Base-by-base conservation (phyloP, 1,140 invertebrate genomes). In the Akabosia matsudoensis region DNA sequence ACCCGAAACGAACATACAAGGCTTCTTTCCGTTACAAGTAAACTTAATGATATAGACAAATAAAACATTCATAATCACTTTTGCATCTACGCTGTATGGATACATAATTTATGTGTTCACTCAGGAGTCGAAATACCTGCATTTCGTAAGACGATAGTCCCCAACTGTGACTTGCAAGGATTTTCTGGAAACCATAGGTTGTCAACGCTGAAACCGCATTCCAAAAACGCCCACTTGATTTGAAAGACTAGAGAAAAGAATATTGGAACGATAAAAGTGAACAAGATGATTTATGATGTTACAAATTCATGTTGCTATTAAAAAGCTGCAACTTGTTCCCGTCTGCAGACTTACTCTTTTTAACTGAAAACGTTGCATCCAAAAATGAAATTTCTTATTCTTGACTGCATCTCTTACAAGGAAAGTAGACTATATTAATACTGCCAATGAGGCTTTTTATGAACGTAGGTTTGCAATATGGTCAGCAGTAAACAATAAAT, bases 401-500 rank as follows among this genome's bases (percentile, higher is more conserved):
- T 45, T 45, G 7, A 45, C 37, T 10, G 18, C 18, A 10, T 45
- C 18, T 7, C n/a, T n/a, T n/a, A n/a, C n/a, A n/a, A n/a, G n/a
- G n/a, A n/a, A n/a, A n/a, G n/a, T n/a, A n/a, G n/a, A n/a, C n/a
- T n/a, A n/a, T n/a, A n/a, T n/a, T n/a, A n/a, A n/a, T n/a, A n/a
- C n/a, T n/a, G n/a, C n/a, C n/a, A n/a, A n/a, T n/a, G n/a, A n/a
- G n/a, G 18, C 18, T 45, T 45, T 56, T 56, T 22, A 56, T 24
- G 3, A 30, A 67, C 61, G 61, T 67, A 67, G 61, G 61, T n/a
- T 67, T 67, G 61, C 28, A 13, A 30, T 67, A 30, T 67, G 61
- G 61, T 28, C 24, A 13, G 61, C 31, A 10, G 61, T 31, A 67
- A 67, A 67, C 61, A 67, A 67, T 67, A 67, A 67, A 67, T 67